Percentiles rank a stretch among this genome's conserved stretches.
Evolutionary conservation across 2,888 invertebrate genomes (phyloP).

Genomic region (Troides aeacus): DNA sequence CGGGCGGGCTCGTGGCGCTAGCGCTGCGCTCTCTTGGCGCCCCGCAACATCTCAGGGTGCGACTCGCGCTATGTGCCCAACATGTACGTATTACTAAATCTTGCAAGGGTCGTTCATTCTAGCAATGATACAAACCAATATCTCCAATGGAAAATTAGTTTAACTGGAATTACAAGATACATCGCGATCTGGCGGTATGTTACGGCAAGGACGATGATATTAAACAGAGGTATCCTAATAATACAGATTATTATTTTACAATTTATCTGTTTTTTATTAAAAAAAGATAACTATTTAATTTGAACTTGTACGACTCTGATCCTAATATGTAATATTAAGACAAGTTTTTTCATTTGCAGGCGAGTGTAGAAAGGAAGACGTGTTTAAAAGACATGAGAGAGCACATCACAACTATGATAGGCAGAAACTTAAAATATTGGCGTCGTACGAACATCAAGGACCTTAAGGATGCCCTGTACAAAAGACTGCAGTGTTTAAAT

Average conservation of each 20-base stretch:
- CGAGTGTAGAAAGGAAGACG: slow-evolving; percentile 54
- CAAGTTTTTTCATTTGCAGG: slow-evolving; percentile 46
- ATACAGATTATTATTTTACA: no score
- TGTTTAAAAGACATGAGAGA: slow-evolving; percentile 75
- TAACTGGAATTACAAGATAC: no score
- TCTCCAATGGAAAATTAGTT: no score
- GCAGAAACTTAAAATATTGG: slow-evolving; percentile 77
- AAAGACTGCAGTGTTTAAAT: slow-evolving; percentile 65
- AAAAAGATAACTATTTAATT: no score
- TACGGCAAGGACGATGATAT: no score
- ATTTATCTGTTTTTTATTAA: no score
- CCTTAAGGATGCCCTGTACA: slow-evolving; percentile 58
- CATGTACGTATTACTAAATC: slow-evolving; percentile 6
- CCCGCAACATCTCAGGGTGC: slow-evolving; percentile 71
- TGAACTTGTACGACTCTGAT: no score
- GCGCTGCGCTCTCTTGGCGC: slow-evolving; percentile 84
- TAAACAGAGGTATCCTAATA: no score
- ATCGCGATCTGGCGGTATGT: no score
- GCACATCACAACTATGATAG: slow-evolving; percentile 73
- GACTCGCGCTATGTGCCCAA: slow-evolving; percentile 75
- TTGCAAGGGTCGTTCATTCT: no score
- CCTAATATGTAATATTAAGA: no score
- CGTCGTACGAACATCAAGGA: slow-evolving; percentile 55
- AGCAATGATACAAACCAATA: no score
- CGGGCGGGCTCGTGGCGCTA: slow-evolving; percentile 84